Base-by-base conservation (phyloP, 2,888 invertebrate genomes). In the Pinctada fucata region DNA sequence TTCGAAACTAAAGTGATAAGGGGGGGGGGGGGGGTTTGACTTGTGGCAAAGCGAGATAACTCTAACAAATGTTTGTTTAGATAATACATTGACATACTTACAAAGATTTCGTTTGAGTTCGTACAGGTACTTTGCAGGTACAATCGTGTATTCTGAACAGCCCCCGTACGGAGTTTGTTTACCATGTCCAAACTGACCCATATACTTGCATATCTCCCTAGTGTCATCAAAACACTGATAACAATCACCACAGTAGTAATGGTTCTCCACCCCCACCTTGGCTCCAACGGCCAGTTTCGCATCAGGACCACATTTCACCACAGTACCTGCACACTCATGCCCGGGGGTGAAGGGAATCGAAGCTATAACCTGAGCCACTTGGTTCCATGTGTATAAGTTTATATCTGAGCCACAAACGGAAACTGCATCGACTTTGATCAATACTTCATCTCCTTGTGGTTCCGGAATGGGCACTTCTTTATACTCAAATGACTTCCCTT, bases 131-230 rank as follows among this genome's bases (percentile, higher is more conserved):
- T 87, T 88, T 16, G 86, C 87, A 16, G 90, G 84, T 2, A 91
- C 90, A n/a, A 90, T 86, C 13, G 89, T 88, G 80, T 90, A 91
- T 78, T 91, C 88, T n/a, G 89, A 89, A 75, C 90, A 90, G 0
- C 90, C 90, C 4, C 91, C 91, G 74, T 90, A 88, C 69, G 85
- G 85, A 1, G 91, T 91, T 79, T 88, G 83, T 74, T 84, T 85
- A 1, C 91, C 91, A 79, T 90, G 90, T n/a, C 91, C 91, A 79
- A 88, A 91, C 84, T 91, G 91, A 0, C 89, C 90, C 91, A 91
- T 90, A 76, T 88, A 86, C 74, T 82, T 81, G 75, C 91, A 91
- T 47, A 90, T 90, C 66, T 89, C 89, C 58, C 85, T 77, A 70
- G 84, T 77, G 72, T 86, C 89, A 81, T 90, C 76, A 48, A 79